phyloP scores from a whole-genome alignment of 1,140 invertebrate genomes.

The Choristoneura fumiferana region DNA sequence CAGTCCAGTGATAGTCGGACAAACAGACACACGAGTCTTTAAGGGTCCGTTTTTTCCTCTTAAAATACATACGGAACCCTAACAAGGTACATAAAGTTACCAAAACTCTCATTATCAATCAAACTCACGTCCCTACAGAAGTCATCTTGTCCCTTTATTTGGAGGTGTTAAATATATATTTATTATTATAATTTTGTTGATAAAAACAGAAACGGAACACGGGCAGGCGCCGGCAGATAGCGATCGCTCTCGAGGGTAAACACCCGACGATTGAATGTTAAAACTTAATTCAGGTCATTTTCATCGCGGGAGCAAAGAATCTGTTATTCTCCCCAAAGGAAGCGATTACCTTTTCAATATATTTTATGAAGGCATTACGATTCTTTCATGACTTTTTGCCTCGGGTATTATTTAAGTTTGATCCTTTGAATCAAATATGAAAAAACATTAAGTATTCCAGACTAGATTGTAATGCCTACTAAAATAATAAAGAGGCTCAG shows the following conservation, averaged over 20 bases:
- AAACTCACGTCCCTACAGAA: background rate
- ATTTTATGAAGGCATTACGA: constrained; percentile 29
- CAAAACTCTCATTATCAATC: too few relatives aligned
- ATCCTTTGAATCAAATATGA: background rate
- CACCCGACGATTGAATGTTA: constrained; percentile 67
- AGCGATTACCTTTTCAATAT: constrained; percentile 49
- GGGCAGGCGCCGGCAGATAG: constrained; percentile 23
- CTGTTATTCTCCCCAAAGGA: constrained; percentile 57
- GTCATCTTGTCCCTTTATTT: background rate
- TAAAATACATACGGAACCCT: too few relatives aligned
- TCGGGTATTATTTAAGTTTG: background rate
- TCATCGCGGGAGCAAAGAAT: constrained; percentile 50
- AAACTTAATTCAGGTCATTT: constrained; percentile 73
- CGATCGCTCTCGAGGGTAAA: constrained; percentile 59
- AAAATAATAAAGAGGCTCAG: too few relatives aligned
- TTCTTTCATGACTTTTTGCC: constrained; percentile 15
- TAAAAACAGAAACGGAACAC: constrained; percentile 41
- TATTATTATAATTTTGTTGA: constrained; percentile 28
- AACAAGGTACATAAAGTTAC: too few relatives aligned
- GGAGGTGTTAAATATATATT: constrained; percentile 3
- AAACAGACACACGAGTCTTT: too few relatives aligned
- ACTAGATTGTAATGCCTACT: too few relatives aligned
- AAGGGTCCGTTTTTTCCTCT: too few relatives aligned
- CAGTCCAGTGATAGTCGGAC: too few relatives aligned
- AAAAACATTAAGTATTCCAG: too few relatives aligned